Conservation (phyloP, 2,888 invertebrate species). For the Glaucopsyche alexis region DNA sequence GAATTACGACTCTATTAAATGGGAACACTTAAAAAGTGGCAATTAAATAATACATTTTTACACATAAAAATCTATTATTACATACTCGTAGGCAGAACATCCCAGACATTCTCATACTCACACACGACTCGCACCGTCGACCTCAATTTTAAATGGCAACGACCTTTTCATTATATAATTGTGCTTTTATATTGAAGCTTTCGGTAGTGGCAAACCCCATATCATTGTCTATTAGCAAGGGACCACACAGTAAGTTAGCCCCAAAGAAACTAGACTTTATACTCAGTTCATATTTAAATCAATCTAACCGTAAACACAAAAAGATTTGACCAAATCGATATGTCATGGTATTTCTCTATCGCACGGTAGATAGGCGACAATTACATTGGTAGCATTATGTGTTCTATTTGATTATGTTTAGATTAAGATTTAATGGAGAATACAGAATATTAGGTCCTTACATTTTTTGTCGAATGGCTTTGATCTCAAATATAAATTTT, state of each 20-base stretch:
- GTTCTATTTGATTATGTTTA: too few relatives aligned
- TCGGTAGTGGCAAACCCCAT: background rate
- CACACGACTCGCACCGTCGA: conserved; percentile 14
- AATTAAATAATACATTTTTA: conserved; percentile 20
- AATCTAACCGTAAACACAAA: too few relatives aligned
- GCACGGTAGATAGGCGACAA: too few relatives aligned
- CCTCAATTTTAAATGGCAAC: conserved; percentile 27
- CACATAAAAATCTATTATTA: conserved; percentile 26
- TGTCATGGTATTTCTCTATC: too few relatives aligned
- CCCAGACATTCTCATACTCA: conserved; percentile 24
- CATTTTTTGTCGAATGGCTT: too few relatives aligned
- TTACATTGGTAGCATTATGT: too few relatives aligned
- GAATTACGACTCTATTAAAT: background rate
- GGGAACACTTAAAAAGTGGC: background rate
- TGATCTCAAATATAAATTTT: too few relatives aligned
- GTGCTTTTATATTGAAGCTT: conserved; percentile 8
- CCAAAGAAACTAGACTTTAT: too few relatives aligned
- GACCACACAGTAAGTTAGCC: background rate
- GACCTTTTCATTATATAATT: conserved; percentile 16
- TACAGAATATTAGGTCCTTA: too few relatives aligned
- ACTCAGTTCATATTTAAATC: too few relatives aligned
- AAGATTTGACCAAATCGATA: too few relatives aligned
- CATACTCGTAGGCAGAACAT: conserved; percentile 24
- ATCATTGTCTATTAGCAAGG: background rate
- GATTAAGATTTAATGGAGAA: too few relatives aligned